Evolutionary conservation across 2,888 invertebrate species (phyloP).

Genomic region (Ectemnius lituratus): DNA sequence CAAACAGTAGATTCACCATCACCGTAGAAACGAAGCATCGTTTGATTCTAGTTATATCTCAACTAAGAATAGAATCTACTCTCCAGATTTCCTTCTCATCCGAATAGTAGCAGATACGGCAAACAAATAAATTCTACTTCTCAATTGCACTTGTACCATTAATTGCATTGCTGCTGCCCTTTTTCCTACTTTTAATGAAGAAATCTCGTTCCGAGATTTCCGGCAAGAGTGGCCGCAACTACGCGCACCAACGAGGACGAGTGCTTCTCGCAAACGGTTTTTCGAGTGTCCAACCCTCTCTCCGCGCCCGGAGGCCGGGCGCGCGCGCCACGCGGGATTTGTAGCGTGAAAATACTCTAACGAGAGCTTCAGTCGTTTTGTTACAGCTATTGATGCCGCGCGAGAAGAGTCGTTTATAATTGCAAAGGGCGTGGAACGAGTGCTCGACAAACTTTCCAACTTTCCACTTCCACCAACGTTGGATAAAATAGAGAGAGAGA

Average conservation of each 20-base stretch:
- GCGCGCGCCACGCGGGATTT: slow-evolving; percentile 5
- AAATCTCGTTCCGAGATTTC: slow-evolving; percentile 15
- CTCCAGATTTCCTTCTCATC: background rate
- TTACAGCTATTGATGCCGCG: slow-evolving; percentile 26
- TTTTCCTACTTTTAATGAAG: slow-evolving; percentile 23
- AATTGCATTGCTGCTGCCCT: background rate
- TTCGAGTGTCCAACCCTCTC: background rate
- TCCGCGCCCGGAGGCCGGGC: background rate
- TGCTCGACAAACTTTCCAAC: background rate
- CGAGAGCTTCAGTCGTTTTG: slow-evolving; percentile 17
- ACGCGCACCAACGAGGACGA: background rate
- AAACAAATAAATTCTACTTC: slow-evolving; percentile 2
- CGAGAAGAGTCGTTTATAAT: slow-evolving; percentile 20
- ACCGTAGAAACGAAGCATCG: background rate
- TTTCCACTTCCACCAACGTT: background rate
- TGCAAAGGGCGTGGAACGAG: background rate
- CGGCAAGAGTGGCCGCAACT: background rate
- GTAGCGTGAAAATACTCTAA: slow-evolving; percentile 19
- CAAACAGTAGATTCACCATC: background rate
- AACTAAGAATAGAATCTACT: background rate
- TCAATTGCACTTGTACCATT: background rate
- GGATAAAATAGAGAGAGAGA: background rate
- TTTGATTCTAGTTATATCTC: background rate
- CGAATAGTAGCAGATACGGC: background rate
- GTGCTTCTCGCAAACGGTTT: slow-evolving; percentile 16